These are phyloP conservation scores for Gadus chalcogrammus DNA, from an alignment of 2,113 vertebrate species.

Conservation along the genomic window DNA sequence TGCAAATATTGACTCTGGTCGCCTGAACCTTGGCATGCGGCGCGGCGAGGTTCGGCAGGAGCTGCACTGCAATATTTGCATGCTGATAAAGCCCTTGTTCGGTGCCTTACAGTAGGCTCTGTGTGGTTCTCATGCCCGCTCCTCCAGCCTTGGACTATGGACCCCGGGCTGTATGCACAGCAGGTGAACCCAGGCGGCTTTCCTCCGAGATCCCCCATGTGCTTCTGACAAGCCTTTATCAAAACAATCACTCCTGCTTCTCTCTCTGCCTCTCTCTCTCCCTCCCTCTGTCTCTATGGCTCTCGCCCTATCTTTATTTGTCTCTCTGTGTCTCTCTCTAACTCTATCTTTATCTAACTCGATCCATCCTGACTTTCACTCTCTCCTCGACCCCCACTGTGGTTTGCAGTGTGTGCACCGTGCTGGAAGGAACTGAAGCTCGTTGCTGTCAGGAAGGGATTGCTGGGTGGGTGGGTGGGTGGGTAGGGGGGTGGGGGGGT, in stretches of 20 bases:
- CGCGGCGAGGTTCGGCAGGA: conserved; percentile 31
- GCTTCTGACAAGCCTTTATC: conserved; percentile 51
- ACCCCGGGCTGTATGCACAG: conserved; percentile 48
- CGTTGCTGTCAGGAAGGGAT: too few relatives aligned
- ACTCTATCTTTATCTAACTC: neutral
- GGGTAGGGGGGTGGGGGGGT: conserved; percentile 12
- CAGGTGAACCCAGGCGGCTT: conserved; percentile 40
- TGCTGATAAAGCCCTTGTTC: conserved; percentile 50
- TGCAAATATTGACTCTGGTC: conserved; percentile 62
- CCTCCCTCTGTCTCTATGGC: too few relatives aligned
- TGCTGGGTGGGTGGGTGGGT: neutral
- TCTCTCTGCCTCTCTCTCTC: too few relatives aligned
- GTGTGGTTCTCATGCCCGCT: too few relatives aligned
- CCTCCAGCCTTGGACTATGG: conserved; percentile 48
- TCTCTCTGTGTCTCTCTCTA: conserved; percentile 11
- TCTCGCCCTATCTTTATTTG: too few relatives aligned
- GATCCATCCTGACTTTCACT: too few relatives aligned
- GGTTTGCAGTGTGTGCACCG: too few relatives aligned
- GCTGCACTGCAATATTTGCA: conserved; percentile 53
- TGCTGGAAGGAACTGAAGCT: conserved; percentile 8
- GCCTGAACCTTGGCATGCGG: conserved; percentile 52
- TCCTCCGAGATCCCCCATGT: conserved; percentile 34
- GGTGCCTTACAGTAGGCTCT: conserved; percentile 41
- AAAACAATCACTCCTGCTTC: conserved; percentile 35
- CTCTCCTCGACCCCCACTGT: too few relatives aligned